Percentiles rank a stretch among this genome's conserved stretches.
Conservation (phyloP, 1,140 invertebrate genomes). For the Cotesia chilonis region DNA sequence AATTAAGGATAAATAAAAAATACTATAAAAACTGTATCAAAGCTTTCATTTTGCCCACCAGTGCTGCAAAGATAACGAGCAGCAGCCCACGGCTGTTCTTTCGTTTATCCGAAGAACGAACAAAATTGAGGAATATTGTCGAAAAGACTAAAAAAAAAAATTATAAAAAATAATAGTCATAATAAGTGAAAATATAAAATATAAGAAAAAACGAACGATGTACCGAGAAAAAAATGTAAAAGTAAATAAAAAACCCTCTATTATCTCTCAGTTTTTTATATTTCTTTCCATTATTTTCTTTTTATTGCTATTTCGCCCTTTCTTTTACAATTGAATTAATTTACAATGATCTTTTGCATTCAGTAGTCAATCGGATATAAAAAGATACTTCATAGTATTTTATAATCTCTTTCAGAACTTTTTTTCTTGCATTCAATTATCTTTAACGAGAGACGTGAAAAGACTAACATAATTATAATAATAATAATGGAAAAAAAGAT, state of each 20-base stretch:
- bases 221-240: not conserved
- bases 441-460: too few species aligned
- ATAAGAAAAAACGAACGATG: not conserved
- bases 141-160: conserved; percentile 12
- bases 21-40: conserved; percentile 1
- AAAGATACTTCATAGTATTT: too few species aligned
- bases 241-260: not conserved
- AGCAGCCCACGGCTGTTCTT: conserved; percentile 24
- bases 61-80: conserved; percentile 12
- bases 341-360: conserved; percentile 2
- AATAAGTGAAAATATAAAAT: conserved; percentile 6
- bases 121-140: conserved; percentile 13
- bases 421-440: too few species aligned
- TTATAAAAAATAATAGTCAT: conserved; percentile 3
- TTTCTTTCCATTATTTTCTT: not conserved
- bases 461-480: too few species aligned
- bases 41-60: conserved; percentile 14
- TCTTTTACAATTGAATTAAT: conserved; percentile 9
- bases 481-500: too few species aligned
- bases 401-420: too few species aligned
- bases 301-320: not conserved
- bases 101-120: conserved; percentile 21
- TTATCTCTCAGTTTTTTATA: not conserved
- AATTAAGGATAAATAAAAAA: not conserved
- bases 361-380: not conserved